phyloP scores from a whole-genome alignment of 2,888 invertebrate species.

The Oscheius sp. region DNA sequence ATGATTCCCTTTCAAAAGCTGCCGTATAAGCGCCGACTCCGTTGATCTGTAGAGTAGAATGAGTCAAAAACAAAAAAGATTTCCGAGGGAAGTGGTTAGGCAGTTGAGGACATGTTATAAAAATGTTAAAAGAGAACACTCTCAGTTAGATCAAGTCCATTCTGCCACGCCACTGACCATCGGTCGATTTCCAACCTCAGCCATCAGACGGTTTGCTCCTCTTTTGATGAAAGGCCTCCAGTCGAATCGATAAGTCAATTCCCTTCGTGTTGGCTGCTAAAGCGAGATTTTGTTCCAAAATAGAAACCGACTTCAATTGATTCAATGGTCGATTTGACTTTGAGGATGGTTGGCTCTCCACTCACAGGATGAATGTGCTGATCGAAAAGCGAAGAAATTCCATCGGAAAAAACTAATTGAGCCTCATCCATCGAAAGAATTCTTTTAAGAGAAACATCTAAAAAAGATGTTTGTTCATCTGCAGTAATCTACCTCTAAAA shows the following conservation, averaged over 20 bases:
- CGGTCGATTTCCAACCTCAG: constrained; percentile 58
- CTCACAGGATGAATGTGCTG: constrained; percentile 23
- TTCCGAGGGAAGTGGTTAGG: constrained; percentile 10
- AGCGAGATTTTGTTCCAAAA: background rate
- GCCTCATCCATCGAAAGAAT: constrained; percentile 42
- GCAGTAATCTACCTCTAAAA: background rate
- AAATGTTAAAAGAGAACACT: background rate
- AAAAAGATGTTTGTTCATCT: too few relatives aligned
- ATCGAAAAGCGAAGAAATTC: constrained; percentile 34
- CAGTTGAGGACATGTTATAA: background rate
- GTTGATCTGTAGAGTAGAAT: constrained; percentile 40
- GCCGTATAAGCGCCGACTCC: constrained; percentile 51
- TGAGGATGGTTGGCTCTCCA: constrained; percentile 27
- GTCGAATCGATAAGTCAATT: constrained; percentile 89
- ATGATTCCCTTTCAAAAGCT: constrained; percentile 37
- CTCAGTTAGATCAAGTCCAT: background rate
- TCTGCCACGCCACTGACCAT: constrained; percentile 46
- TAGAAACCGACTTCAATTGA: constrained; percentile 13
- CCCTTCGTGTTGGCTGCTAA: constrained; percentile 75
- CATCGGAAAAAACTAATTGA: constrained; percentile 24
- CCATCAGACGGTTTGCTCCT: constrained; percentile 71
- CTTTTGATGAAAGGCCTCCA: constrained; percentile 91
- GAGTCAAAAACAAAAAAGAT: background rate
- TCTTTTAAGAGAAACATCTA: background rate
- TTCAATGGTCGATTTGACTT: constrained; percentile 35